Evolutionary conservation across 2,797 vertebrate species (phyloP).

Genomic region (Accipiter fasciatus): DNA sequence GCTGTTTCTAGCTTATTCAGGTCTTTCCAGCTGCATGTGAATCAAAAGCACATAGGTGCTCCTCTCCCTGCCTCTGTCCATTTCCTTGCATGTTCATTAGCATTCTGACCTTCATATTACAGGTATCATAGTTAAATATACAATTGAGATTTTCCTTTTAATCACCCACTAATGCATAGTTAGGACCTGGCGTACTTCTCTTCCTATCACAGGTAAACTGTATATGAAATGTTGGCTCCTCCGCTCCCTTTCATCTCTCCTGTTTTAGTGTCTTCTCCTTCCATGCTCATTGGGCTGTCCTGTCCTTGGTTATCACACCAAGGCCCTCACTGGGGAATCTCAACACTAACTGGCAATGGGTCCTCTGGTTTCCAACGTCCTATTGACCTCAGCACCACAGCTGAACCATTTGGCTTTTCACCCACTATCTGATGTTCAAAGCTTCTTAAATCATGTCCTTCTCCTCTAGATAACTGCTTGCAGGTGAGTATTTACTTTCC

Average conservation of each 20-base stretch:
- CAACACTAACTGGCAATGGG: neutral
- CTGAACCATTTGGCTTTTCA: neutral
- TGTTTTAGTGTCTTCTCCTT: neutral
- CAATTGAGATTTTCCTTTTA: neutral
- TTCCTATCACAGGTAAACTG: neutral
- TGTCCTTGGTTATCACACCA: neutral
- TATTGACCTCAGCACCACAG: neutral
- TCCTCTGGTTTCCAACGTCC: neutral
- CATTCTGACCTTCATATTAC: neutral
- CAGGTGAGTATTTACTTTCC: neutral
- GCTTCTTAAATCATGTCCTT: neutral
- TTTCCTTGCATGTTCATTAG: neutral
- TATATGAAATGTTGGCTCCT: neutral
- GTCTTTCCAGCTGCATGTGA: neutral
- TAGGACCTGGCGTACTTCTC: neutral
- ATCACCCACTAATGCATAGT: neutral
- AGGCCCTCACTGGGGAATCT: neutral
- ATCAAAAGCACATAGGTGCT: neutral
- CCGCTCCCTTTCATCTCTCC: neutral
- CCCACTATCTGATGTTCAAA: neutral
- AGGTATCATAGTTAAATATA: neutral
- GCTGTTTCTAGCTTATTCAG: neutral
- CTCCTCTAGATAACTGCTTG: neutral
- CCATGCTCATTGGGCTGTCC: neutral
- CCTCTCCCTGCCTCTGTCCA: neutral